Percentiles rank a stretch among this genome's conserved stretches.
phyloP scores from a whole-genome alignment of 1,140 invertebrate species.

The Aradophagus sp. region DNA sequence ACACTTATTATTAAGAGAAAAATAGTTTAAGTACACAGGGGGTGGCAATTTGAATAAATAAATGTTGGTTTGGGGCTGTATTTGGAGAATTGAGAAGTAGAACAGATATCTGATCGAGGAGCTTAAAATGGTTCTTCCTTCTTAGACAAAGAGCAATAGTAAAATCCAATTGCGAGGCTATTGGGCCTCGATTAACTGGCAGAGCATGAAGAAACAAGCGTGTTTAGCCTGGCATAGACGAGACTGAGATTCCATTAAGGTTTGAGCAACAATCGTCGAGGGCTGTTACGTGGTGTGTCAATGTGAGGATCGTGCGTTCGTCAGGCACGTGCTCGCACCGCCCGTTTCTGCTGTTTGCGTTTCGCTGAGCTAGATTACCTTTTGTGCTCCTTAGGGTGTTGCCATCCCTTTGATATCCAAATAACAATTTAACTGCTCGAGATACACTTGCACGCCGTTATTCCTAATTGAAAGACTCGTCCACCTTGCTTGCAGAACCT shows the following conservation, averaged over 20 bases:
- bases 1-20: too few relatives aligned
- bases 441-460: slow-evolving; percentile 50
- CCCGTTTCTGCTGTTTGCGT: slow-evolving; percentile 67
- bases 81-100: slow-evolving; percentile 42
- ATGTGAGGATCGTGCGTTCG: slow-evolving; percentile 71
- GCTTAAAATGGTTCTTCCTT: slow-evolving; percentile 70
- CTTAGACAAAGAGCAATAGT: slow-evolving; percentile 72
- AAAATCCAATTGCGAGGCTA: slow-evolving; percentile 74
- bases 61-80: slow-evolving; percentile 22
- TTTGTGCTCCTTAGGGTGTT: slow-evolving; percentile 69
- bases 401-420: slow-evolving; percentile 73
- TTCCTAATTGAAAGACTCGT: slow-evolving; percentile 49
- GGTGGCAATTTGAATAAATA: slow-evolving; percentile 20
- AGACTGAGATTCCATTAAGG: slow-evolving; percentile 74
- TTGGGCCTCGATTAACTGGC: slow-evolving; percentile 71
- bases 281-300: slow-evolving; percentile 70
- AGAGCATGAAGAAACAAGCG: slow-evolving; percentile 59
- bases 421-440: slow-evolving; percentile 73
- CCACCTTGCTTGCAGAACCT: slow-evolving; percentile 32
- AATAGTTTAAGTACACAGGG: too few relatives aligned
- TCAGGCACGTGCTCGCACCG: slow-evolving; percentile 59
- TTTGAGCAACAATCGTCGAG: slow-evolving; percentile 74
- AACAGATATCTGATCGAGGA: slow-evolving; percentile 64
- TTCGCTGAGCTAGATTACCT: slow-evolving; percentile 73
- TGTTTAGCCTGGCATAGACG: slow-evolving; percentile 55